These are phyloP conservation scores for Apamea sordens DNA, from an alignment of 2,888 invertebrate genomes.

Conservation along the genomic window DNA sequence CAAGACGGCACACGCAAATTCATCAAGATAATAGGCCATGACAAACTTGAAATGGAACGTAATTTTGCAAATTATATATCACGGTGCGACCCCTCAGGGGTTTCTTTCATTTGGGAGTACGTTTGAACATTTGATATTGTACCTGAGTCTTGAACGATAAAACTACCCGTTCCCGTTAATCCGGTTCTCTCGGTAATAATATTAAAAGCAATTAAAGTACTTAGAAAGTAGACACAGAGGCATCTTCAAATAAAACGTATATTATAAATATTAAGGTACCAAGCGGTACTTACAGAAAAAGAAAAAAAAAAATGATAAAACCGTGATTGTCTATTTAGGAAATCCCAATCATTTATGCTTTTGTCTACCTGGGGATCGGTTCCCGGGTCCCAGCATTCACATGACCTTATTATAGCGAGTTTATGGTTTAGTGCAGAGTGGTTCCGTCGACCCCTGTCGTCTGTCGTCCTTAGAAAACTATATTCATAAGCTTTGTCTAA, in stretches of 20 bases:
- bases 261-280: constrained; percentile 18
- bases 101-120: constrained; percentile 73
- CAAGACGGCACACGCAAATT: constrained; percentile 37
- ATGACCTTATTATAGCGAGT: constrained; percentile 45
- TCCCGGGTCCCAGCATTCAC: constrained; percentile 26
- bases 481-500: constrained; percentile 32
- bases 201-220: constrained; percentile 31
- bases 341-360: constrained; percentile 46
- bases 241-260: constrained; percentile 28
- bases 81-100: constrained; percentile 70
- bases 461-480: constrained; percentile 29
- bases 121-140: constrained; percentile 74
- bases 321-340: constrained; percentile 41
- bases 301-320: constrained; percentile 45
- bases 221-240: constrained; percentile 20
- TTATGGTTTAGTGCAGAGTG: constrained; percentile 51
- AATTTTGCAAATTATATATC: constrained; percentile 80
- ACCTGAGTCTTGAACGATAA: constrained; percentile 59
- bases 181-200: constrained; percentile 10
- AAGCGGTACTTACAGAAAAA: constrained; percentile 28
- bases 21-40: constrained; percentile 59
- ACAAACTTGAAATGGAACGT: constrained; percentile 77
- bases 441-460: constrained; percentile 24
- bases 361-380: constrained; percentile 43
- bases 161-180: background rate